Evolutionary conservation across 2,113 vertebrate species (phyloP).

Genomic region (Mobula hypostoma): DNA sequence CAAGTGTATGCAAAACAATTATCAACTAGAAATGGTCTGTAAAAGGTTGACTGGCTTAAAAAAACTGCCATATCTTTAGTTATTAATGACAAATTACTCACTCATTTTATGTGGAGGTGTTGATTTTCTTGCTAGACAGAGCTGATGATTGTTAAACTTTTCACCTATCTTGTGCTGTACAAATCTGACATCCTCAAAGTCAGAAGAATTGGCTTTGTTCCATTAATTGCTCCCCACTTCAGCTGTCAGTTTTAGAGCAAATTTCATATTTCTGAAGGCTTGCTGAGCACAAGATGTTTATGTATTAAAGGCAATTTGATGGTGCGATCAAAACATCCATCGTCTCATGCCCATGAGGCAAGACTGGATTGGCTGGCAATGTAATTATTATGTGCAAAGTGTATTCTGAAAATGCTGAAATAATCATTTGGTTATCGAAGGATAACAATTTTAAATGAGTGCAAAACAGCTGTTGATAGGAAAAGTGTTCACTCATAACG

Average conservation of each 20-base stretch:
- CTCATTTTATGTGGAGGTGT: background rate
- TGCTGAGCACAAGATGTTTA: constrained; percentile 18
- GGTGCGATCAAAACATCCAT: constrained; percentile 21
- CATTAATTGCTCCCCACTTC: constrained; percentile 29
- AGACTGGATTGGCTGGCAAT: constrained; percentile 12
- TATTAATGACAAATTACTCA: constrained; percentile 22
- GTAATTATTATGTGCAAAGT: constrained; percentile 30
- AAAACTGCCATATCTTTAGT: background rate
- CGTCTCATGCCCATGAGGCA: constrained; percentile 13
- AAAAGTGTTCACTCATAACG: constrained; percentile 34
- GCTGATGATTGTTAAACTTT: background rate
- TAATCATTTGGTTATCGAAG: constrained; percentile 35
- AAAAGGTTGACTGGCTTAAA: background rate
- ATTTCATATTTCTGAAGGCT: constrained; percentile 31
- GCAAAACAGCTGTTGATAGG: constrained; percentile 32
- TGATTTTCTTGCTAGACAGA: constrained; percentile 11
- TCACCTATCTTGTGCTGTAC: background rate
- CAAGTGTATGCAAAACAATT: background rate
- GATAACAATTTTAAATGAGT: constrained; percentile 32
- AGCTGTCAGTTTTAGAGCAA: background rate
- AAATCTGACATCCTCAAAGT: constrained; percentile 15
- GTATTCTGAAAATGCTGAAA: constrained; percentile 24
- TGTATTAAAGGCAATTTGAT: constrained; percentile 3
- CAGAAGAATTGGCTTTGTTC: constrained; percentile 5
- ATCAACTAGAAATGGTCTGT: background rate